Percentiles rank a stretch among this genome's conserved stretches.
These are phyloP conservation scores for Marcusenius ussheri DNA, from an alignment of 2,113 vertebrate species.

Conservation along the genomic window DNA sequence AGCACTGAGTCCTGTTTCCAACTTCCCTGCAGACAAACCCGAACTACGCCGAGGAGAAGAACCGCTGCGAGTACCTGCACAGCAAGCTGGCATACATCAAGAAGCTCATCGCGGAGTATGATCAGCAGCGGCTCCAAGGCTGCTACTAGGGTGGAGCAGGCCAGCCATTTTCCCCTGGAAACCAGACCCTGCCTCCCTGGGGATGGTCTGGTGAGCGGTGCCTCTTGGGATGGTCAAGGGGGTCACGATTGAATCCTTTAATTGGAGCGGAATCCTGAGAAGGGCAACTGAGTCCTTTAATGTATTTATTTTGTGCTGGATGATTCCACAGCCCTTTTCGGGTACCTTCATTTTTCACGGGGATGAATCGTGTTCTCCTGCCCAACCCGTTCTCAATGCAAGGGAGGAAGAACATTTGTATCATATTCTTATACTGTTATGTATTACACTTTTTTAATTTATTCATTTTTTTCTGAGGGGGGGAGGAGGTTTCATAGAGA, in stretches of 20 bases:
- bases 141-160: slow-evolving; percentile 40
- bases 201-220: neutral
- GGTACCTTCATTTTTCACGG: neutral
- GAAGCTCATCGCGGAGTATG: slow-evolving; percentile 82
- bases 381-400: neutral
- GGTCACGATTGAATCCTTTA: neutral
- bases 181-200: neutral
- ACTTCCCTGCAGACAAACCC: slow-evolving; percentile 68
- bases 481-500: neutral
- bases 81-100: slow-evolving; percentile 93
- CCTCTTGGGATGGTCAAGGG: neutral
- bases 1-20: neutral
- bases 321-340: neutral
- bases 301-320: neutral
- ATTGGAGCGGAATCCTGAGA: neutral
- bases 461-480: neutral
- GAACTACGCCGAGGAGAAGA: slow-evolving; percentile 81
- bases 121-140: slow-evolving; percentile 70
- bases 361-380: neutral
- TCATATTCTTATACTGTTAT: neutral
- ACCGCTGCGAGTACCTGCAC: slow-evolving; percentile 87
- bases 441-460: neutral
- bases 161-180: neutral
- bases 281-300: neutral
- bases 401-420: neutral